phyloP scores from a whole-genome alignment of 2,888 invertebrate species.

The Pyrocoelia pectoralis region DNA sequence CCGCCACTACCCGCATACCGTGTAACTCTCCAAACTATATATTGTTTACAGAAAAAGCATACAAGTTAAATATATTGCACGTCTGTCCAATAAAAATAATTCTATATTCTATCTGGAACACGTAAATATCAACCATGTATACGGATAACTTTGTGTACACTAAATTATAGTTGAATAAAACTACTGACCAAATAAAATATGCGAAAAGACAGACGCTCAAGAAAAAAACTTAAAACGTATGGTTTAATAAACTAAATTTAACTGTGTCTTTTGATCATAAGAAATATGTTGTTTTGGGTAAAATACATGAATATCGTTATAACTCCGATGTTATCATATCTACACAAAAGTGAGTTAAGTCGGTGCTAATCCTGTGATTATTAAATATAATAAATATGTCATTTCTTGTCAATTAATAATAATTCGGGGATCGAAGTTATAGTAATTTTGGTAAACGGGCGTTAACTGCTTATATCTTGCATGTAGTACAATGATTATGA shows the following conservation, averaged over 20 bases:
- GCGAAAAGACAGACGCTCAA: neutral
- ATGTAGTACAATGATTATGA: no score
- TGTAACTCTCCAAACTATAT: conserved; percentile 37
- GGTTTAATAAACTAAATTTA: neutral
- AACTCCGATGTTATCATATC: no score
- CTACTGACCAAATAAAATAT: conserved; percentile 14
- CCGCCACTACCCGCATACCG: conserved; percentile 55
- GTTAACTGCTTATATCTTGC: no score
- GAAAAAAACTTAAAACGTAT: neutral
- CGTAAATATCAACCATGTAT: conserved; percentile 28
- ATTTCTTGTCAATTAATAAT: no score
- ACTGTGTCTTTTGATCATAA: neutral
- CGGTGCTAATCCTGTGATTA: no score
- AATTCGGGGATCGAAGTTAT: no score
- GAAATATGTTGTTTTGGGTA: neutral
- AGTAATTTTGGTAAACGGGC: no score
- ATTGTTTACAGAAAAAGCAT: conserved; percentile 33
- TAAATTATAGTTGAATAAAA: conserved; percentile 13
- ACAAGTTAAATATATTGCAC: conserved; percentile 37
- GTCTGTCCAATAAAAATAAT: conserved; percentile 37
- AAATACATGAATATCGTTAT: neutral
- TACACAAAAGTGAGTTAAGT: no score
- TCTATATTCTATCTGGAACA: conserved; percentile 34
- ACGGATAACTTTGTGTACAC: conserved; percentile 24
- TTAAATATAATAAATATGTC: no score